phyloP scores from a whole-genome alignment of 2,797 vertebrate genomes.

The Chelon auratus region DNA sequence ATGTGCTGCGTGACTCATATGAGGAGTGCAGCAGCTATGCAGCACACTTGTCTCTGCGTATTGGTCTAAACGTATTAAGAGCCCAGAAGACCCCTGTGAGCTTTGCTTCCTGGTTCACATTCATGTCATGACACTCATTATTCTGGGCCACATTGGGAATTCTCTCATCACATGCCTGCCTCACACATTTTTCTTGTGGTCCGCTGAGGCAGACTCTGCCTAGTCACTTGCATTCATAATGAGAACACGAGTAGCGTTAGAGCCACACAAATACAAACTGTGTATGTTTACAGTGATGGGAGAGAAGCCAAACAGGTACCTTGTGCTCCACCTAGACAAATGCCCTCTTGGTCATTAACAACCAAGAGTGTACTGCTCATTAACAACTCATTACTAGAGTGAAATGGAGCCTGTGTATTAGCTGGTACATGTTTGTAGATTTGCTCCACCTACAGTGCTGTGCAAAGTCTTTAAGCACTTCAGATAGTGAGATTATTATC shows the following conservation, averaged over 20 bases:
- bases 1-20: background rate
- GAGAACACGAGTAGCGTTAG: background rate
- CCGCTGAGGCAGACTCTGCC: background rate
- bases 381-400: background rate
- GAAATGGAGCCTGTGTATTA: background rate
- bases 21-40: background rate
- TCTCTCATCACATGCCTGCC: constrained; percentile 9
- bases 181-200: constrained; percentile 1
- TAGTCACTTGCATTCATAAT: constrained; percentile 20
- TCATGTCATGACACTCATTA: constrained; percentile 47
- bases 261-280: background rate
- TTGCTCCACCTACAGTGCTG: background rate
- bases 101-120: background rate
- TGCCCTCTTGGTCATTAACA: background rate
- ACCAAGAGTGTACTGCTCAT: too few species aligned
- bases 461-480: background rate
- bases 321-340: background rate
- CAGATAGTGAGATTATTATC: background rate
- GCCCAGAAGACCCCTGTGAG: background rate
- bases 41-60: background rate
- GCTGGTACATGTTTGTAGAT: background rate
- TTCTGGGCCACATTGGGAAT: background rate
- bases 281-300: background rate
- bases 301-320: background rate
- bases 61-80: background rate